Conservation (phyloP, 2,888 invertebrate species). For the Ophraella communa region DNA sequence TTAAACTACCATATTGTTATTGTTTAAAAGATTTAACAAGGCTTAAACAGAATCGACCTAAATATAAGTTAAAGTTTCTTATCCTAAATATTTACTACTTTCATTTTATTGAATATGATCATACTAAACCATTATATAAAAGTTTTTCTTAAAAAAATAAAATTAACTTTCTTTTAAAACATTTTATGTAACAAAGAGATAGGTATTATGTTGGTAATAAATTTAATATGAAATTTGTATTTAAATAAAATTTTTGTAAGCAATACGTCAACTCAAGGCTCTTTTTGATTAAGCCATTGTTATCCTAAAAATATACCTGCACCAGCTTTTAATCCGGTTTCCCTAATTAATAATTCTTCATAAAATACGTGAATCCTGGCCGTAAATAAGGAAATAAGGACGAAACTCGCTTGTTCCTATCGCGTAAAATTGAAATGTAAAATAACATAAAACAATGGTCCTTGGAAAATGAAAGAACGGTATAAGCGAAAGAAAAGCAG, state of each 20-base stretch:
- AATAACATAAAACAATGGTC: constrained; percentile 44
- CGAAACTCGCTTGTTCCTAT: constrained; percentile 29
- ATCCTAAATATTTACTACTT: too few relatives aligned
- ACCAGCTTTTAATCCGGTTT: not conserved
- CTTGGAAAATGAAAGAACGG: constrained; percentile 44
- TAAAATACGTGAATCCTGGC: constrained; percentile 14
- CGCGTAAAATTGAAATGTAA: constrained; percentile 41
- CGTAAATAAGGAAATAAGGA: constrained; percentile 32
- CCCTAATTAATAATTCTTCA: constrained; percentile 19
- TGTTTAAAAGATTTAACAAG: too few relatives aligned
- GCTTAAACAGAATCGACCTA: too few relatives aligned
- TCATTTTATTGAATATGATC: too few relatives aligned
- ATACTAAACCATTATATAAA: too few relatives aligned
- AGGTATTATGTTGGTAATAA: too few relatives aligned
- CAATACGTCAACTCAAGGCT: not conserved
- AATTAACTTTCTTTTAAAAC: too few relatives aligned
- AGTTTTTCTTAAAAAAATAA: too few relatives aligned
- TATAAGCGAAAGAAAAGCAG: constrained; percentile 37
- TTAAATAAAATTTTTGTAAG: not conserved
- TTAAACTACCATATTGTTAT: too few relatives aligned
- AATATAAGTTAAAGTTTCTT: too few relatives aligned
- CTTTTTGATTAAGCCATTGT: not conserved
- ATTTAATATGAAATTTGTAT: too few relatives aligned
- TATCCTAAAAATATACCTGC: constrained; percentile 6
- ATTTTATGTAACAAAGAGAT: too few relatives aligned